Percentiles rank a stretch among this genome's conserved stretches.
Conservation (phyloP, 2,113 vertebrate species). For the Perognathus longimembris region DNA sequence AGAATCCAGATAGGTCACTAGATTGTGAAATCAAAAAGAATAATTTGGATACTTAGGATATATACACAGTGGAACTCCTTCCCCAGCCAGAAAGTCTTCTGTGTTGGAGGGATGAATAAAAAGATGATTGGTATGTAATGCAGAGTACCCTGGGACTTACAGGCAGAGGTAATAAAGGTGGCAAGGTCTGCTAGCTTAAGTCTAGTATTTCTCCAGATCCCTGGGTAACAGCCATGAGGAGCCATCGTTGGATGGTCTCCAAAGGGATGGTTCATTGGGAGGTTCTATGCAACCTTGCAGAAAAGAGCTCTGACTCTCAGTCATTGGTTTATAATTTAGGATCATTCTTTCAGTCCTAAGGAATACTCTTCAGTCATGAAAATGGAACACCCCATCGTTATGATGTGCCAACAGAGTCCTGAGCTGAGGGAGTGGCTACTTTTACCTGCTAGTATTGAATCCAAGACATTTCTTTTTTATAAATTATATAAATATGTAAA, state of each 20-base stretch:
- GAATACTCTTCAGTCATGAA: background rate
- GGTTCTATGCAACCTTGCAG: too few species aligned
- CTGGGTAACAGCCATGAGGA: too few species aligned
- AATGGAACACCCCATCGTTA: background rate
- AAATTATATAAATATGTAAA: background rate
- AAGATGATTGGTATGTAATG: background rate
- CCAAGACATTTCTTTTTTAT: background rate
- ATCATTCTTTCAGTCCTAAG: background rate
- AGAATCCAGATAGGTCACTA: background rate
- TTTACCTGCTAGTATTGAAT: background rate
- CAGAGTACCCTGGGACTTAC: background rate
- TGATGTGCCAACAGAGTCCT: background rate
- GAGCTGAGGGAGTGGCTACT: background rate
- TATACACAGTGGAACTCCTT: background rate
- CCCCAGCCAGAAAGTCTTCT: background rate
- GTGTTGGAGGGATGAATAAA: background rate
- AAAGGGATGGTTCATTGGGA: too few species aligned
- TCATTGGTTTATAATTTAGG: background rate
- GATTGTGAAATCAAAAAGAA: background rate
- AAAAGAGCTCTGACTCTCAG: background rate
- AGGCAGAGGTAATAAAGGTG: background rate
- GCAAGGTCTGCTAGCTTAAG: background rate
- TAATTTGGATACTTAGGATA: background rate
- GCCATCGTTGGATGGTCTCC: too few species aligned
- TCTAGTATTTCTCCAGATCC: background rate